Evolutionary conservation across 2,888 invertebrate species (phyloP), one percentile per base, ranked within the genome.

Genomic region (Panopea generosa): DNA sequence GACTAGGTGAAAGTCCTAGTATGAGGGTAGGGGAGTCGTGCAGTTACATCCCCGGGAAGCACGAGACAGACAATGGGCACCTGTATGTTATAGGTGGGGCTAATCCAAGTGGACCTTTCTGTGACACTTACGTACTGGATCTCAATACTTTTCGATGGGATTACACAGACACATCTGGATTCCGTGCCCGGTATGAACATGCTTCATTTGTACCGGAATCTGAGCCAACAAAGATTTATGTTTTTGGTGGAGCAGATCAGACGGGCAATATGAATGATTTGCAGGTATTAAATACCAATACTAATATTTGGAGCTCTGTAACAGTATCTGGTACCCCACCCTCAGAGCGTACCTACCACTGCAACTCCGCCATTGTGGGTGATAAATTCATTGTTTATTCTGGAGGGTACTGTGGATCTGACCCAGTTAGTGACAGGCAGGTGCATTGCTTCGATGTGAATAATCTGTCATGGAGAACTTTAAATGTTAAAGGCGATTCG

Each of bases 31-130:
- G 92, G 1, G 91, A 91, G 82, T 89, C 92, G 0, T 89, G 89
- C 63, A 84, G 87, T 1, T 89, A 84, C 70, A 67, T 90, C 7
- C 86, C 86, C 16, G 86, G 86, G 14, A 66, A 79, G 56, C 70
- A 80, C 26, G 78, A 82, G 7, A 78, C 70, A 16, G 87, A 89
- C 59, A 88, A 84, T 71, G 89, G 90, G 4, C 86, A 87, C 55
- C 82, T 93, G 1, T 90, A 89, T 66, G 76, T 92, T n/a, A 90
- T 93, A 14, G 93, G 92, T 14, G 93, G 93, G 3, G 93, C 92
- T 9, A 92, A 92, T 81, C 92, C 92, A 1, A 88, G 89, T 63
- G 90, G 89, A n/a, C 84, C 91, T 0, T 92, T 92, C 65, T 84
- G 86, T 71, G 92, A 93, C 59, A 87, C 88, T 0, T 90, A 88